Percentiles rank a stretch among this genome's conserved stretches.
phyloP scores from a whole-genome alignment of 2,888 invertebrate genomes.

The Cephalotes varians region DNA sequence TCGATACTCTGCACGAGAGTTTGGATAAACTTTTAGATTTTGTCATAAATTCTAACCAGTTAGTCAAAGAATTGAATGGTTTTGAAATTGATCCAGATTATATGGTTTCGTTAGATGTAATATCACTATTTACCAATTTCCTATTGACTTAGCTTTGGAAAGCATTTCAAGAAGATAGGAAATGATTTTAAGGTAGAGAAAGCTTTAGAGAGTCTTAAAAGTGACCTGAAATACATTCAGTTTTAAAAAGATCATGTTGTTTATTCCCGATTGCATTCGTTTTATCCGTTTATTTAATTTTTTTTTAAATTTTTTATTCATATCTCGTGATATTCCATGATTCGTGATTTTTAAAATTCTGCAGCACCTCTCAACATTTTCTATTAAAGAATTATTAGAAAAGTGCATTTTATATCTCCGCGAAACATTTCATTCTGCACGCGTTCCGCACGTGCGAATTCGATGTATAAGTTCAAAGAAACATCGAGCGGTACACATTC shows the following conservation, averaged over 20 bases:
- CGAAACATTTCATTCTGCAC: not conserved
- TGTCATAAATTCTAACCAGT: no score
- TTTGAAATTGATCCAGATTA: no score
- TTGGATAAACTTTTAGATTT: no score
- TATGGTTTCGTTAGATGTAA: no score
- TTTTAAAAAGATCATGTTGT: not conserved
- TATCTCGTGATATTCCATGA: not conserved
- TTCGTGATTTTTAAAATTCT: not conserved
- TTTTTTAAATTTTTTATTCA: no score
- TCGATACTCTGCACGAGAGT: no score
- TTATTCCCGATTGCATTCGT: not conserved
- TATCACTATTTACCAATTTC: no score
- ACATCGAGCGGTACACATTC: not conserved
- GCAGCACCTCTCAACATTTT: not conserved
- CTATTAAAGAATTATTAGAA: not conserved
- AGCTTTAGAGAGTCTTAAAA: not conserved
- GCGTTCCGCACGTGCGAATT: not conserved
- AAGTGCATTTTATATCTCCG: not conserved
- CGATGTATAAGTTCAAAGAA: constrained; percentile 6
- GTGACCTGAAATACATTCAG: not conserved
- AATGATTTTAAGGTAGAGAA: not conserved
- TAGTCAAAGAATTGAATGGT: no score
- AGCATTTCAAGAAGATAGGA: no score
- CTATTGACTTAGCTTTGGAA: no score
- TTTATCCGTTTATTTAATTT: no score